Percentiles rank a stretch among this genome's conserved stretches.
These are phyloP conservation scores for Alosa sapidissima DNA, from an alignment of 2,797 vertebrate genomes.

Conservation along the genomic window DNA sequence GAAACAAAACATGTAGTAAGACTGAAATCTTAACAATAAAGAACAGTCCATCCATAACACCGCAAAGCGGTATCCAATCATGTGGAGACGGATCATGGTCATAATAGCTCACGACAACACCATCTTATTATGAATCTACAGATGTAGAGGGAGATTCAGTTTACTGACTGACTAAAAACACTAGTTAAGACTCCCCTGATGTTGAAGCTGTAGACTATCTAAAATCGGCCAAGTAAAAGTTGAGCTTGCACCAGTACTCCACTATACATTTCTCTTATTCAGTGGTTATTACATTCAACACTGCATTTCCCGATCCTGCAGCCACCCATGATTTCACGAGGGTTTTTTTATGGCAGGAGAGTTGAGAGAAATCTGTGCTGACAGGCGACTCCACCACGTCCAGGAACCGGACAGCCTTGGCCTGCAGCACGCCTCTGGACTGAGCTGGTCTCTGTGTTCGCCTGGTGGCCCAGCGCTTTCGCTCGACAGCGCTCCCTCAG, in stretches of 20 bases:
- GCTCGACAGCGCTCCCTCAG: not conserved
- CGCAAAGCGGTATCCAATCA: not conserved
- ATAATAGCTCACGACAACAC: not conserved
- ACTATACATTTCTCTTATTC: not conserved
- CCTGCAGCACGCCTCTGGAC: not conserved
- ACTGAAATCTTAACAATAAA: not conserved
- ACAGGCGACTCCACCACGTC: constrained; percentile 7
- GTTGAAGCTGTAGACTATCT: not conserved
- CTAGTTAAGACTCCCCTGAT: not conserved
- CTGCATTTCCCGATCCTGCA: not conserved
- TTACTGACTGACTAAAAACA: not conserved
- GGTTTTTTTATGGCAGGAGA: constrained; percentile 33
- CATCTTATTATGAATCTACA: not conserved
- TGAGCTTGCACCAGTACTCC: not conserved
- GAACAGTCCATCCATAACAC: not conserved
- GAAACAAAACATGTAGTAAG: not conserved
- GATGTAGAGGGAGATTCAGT: not conserved
- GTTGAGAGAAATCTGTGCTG: constrained; percentile 37
- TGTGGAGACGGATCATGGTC: not conserved
- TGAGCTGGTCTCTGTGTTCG: constrained; percentile 26
- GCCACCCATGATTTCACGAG: not conserved
- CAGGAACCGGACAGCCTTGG: not conserved
- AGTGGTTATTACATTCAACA: not conserved
- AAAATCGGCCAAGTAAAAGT: not conserved
- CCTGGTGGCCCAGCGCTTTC: constrained; percentile 33